Conservation (phyloP, 2,113 vertebrate genomes). For the Prietella phreatophila region DNA sequence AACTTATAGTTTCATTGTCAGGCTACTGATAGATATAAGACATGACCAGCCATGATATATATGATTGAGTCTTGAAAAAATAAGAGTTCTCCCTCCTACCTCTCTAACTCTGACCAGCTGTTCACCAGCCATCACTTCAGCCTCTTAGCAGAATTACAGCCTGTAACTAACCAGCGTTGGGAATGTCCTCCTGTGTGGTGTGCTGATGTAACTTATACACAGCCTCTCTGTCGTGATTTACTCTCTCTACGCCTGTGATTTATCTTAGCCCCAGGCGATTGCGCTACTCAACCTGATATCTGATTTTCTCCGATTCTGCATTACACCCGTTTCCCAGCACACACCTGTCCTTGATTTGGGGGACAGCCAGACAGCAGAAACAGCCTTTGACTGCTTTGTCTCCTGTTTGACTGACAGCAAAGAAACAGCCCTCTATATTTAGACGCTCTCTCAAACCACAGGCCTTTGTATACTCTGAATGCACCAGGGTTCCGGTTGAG, state of each 20-base stretch:
- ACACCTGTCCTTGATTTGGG: constrained; percentile 29
- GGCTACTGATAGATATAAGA: too few species aligned
- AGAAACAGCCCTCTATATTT: constrained; percentile 71
- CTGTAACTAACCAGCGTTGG: constrained; percentile 54
- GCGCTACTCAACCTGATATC: neutral
- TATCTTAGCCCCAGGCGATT: neutral
- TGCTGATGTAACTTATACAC: constrained; percentile 29
- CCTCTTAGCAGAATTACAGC: constrained; percentile 43
- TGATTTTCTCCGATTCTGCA: constrained; percentile 10
- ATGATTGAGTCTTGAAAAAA: neutral
- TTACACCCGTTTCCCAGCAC: constrained; percentile 22
- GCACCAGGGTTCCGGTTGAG: constrained; percentile 57
- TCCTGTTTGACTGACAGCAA: constrained; percentile 65
- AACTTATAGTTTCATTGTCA: neutral
- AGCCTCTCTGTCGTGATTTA: constrained; percentile 51
- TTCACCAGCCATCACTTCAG: constrained; percentile 35
- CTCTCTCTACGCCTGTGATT: neutral
- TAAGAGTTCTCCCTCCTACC: neutral
- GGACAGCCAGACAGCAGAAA: constrained; percentile 9
- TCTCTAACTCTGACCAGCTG: constrained; percentile 11
- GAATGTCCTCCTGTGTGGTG: constrained; percentile 48
- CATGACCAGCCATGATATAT: neutral
- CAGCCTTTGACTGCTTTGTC: constrained; percentile 37
- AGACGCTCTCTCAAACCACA: constrained; percentile 57
- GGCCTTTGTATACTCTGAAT: constrained; percentile 61